Conservation (phyloP, 2,113 vertebrate species). For the Brachypteracias leptosomus region DNA sequence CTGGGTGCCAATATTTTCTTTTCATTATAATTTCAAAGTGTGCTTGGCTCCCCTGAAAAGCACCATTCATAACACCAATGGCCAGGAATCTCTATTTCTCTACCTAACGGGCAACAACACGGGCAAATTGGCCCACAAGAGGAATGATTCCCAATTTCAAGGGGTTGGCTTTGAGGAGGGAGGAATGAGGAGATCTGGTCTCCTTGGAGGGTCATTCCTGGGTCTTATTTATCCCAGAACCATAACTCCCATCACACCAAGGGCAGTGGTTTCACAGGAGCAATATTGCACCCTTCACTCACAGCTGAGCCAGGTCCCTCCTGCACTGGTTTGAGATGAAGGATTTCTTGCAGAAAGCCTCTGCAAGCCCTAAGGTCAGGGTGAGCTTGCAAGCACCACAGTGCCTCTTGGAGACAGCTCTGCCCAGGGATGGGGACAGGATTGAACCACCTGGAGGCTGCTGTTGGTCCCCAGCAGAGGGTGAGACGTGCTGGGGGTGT, state of each 20-base stretch:
- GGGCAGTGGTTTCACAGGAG: accelerated
- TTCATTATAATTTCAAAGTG: slow-evolving; percentile 9
- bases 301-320: background rate
- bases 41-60: background rate
- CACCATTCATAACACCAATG: background rate
- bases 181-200: background rate
- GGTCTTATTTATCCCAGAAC: background rate
- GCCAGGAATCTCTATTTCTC: background rate
- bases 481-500: accelerated
- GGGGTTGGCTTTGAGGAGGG: background rate
- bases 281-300: background rate
- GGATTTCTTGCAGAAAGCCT: background rate
- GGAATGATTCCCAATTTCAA: background rate
- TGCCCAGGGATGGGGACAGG: background rate
- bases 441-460: background rate
- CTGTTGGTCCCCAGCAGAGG: background rate
- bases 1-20: slow-evolving; percentile 31
- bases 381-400: accelerated
- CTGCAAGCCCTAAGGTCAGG: accelerated
- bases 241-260: background rate
- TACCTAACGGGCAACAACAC: background rate
- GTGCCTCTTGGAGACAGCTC: background rate
- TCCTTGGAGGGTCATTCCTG: background rate
- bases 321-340: background rate
- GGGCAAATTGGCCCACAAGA: background rate